Base-by-base conservation (phyloP, 53 echinoderm and acorn worm species). In the Pentamera pediparva region DNA sequence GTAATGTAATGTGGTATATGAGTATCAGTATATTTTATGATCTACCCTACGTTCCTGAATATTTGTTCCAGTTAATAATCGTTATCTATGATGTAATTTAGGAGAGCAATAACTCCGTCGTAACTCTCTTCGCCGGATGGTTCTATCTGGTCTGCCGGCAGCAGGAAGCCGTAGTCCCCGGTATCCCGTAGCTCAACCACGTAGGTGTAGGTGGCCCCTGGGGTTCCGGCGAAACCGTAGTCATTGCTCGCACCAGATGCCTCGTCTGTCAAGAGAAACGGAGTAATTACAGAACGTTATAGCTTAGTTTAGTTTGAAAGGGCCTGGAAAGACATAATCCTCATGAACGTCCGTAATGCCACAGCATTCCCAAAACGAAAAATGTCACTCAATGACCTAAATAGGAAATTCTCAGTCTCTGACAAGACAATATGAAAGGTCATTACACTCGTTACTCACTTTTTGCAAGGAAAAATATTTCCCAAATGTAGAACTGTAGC, bases 141-240 rank as follows among this genome's bases (percentile, higher is more conserved):
- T 33, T 80, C 61, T 47, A 92, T 92, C 67, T 92, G 88, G 32
- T 81, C 61, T 15, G 75, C 79, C 13, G 92, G 92, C 0, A 92
- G 76, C 2, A 92, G 75, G 56, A 92, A 92, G 1, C 92, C 92
- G 7, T 85, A 79, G 11, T 72, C 35, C 1, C 92, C 92, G 19
- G 69, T 78, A 67, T 92, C 92, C 24, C 92, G 80, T 26, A 92
- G 88, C 39, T 92, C 92, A 26, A 92, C 82, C 18, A 81, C 84
- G 36, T 81, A 88, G 36, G 81, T 89, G 43, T 92, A 92, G 61
- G 86, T 92, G 75, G 87, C 87, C 4, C 82, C 83, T 0, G 80
- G 79, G 18, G 65, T 65, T 25, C 76, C 69, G 32, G 57, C 92
- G 79, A 85, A 92, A 4, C 83, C 92, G 83, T 86, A 92, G 49